phyloP scores from a whole-genome alignment of 2,113 vertebrate genomes.

The Ailuropoda melanoleuca region DNA sequence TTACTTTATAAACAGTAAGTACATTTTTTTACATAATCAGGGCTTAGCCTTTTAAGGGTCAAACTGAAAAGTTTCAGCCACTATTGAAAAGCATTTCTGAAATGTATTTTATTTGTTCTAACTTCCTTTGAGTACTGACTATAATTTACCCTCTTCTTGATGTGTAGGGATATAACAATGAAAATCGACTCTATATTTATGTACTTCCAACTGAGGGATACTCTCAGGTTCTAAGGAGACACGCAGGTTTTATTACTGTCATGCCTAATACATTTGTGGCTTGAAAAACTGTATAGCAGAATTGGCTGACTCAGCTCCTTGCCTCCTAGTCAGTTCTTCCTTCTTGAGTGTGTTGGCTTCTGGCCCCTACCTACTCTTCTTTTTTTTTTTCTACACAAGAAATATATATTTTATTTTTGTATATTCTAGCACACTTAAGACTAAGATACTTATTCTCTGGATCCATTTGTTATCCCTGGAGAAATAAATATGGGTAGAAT shows the following conservation, averaged over 20 bases:
- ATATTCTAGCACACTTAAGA: too few relatives aligned
- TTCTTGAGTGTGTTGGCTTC: background rate
- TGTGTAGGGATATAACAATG: background rate
- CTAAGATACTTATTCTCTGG: too few relatives aligned
- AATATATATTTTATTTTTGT: too few relatives aligned
- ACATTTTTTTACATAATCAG: background rate
- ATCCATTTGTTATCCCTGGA: too few relatives aligned
- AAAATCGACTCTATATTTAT: background rate
- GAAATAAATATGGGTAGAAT: too few relatives aligned
- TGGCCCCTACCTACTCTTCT: background rate
- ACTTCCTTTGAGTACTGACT: background rate
- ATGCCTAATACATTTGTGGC: background rate
- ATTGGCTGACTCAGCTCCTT: background rate
- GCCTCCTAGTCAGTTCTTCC: background rate
- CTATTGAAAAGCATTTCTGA: conserved; percentile 28
- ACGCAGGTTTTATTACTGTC: background rate
- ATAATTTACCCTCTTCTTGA: conserved; percentile 14
- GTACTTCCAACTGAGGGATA: background rate
- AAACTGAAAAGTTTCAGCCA: background rate
- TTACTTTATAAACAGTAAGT: conserved; percentile 42
- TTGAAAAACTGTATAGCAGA: background rate
- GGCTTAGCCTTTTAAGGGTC: background rate
- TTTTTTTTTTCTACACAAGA: too few relatives aligned
- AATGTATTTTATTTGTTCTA: background rate
- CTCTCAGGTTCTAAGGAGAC: background rate